Evolutionary conservation across 2,113 vertebrate genomes (phyloP), one percentile per base, ranked within the genome.

Genomic region (human): DNA sequence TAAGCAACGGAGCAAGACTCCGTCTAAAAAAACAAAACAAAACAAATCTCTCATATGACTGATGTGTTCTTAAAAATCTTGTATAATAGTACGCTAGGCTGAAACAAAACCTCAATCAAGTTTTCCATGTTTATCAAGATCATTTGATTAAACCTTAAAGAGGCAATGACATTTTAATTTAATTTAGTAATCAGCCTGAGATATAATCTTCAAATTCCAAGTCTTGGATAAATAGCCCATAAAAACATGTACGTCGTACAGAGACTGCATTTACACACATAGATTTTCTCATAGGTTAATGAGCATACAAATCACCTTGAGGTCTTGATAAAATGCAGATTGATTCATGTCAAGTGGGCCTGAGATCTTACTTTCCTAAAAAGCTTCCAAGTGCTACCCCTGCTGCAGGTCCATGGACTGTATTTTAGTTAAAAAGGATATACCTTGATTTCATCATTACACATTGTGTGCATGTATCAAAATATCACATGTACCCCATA

Each of bases 161-260:
- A 96, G 40, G 20, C 55, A 83, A 59, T 48, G 27, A 32, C 13
- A 80, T 45, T 57, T 84, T 43, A 82, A 89, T 13, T 64, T 1
- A 95, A 93, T 68, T 79, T 32, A 68, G 35, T 88, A 87, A 78
- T 43, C 61, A 38, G 38, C 18, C n/a, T 88, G 4, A 89, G 7
- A 27, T 55, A 76, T 57, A n/a, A 95, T 85, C 22, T 85, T 68
- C 25, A 88, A 68, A 88, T 85, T 76, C 8, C n/a, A 96, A 90
- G 61, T n/a, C 72, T 13, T 45, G 8, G 20, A 66, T 89, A 93
- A 81, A 70, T 4, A 81, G 22, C 8, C 59, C 82, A 94, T 86
- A 50, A 11, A 66, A 82, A 91, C 73, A 25, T 52, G 32, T 40
- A 92, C 38, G 50, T 27, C 73, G 43, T 48, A 91, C 2, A 88